Conservation (phyloP, 2,888 invertebrate species). For the Apotomis capreana region DNA sequence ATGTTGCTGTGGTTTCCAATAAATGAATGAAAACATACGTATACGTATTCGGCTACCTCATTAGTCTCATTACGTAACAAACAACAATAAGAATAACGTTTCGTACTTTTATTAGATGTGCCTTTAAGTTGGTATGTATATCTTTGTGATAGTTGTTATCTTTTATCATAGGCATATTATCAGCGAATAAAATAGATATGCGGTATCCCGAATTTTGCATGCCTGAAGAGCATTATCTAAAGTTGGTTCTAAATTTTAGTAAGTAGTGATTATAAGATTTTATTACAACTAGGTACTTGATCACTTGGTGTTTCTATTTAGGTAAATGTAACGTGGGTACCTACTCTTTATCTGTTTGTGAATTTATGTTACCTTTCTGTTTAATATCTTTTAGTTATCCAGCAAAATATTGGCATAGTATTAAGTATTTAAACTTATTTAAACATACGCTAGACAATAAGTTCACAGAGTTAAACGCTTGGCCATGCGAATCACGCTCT, state of each 20-base stretch:
- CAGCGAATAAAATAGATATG: constrained; percentile 33
- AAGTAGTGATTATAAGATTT: not conserved
- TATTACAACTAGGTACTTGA: too few species aligned
- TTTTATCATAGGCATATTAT: constrained; percentile 37
- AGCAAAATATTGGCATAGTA: too few species aligned
- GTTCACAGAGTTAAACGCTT: too few species aligned
- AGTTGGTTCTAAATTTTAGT: not conserved
- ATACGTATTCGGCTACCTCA: not conserved
- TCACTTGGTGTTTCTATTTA: not conserved
- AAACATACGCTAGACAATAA: too few species aligned
- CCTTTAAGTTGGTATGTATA: not conserved
- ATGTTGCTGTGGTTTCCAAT: constrained; percentile 35
- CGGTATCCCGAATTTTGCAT: constrained; percentile 29
- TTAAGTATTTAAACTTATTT: too few species aligned
- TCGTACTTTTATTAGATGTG: constrained; percentile 26
- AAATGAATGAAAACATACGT: constrained; percentile 35
- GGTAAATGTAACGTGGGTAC: too few species aligned
- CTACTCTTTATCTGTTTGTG: too few species aligned
- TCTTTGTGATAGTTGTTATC: constrained; percentile 27
- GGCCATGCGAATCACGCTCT: too few species aligned
- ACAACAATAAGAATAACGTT: constrained; percentile 5
- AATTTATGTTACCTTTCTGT: too few species aligned
- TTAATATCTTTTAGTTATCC: too few species aligned
- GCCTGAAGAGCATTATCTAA: constrained; percentile 3
- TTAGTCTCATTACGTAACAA: constrained; percentile 33